Conservation (phyloP, 2,113 vertebrate species). For the Panurus biarmicus region DNA sequence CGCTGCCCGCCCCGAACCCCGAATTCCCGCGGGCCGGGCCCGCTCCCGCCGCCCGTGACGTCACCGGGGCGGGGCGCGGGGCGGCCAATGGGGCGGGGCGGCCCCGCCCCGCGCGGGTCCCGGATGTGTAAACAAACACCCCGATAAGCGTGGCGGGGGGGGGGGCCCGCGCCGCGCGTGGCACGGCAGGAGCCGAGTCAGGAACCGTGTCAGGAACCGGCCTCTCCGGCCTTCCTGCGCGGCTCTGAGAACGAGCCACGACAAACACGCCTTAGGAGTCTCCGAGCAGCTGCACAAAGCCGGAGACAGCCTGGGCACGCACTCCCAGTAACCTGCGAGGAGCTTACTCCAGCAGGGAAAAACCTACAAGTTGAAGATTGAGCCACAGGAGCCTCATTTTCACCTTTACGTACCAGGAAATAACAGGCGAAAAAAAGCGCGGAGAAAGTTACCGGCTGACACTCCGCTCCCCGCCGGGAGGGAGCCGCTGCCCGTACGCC, state of each 20-base stretch:
- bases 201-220: fast-evolving
- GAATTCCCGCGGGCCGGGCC: fast-evolving
- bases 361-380: not conserved
- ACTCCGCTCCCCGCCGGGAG: not conserved
- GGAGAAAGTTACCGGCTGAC: not conserved
- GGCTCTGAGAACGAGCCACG: not conserved
- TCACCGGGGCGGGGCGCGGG: not conserved
- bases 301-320: not conserved
- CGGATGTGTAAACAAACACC: slow-evolving; percentile 88
- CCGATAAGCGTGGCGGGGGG: not conserved
- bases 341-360: not conserved
- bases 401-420: not conserved
- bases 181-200: too few species aligned
- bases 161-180: not conserved
- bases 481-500: not conserved
- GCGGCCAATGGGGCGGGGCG: not conserved
- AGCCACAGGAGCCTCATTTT: not conserved
- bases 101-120: slow-evolving; percentile 36
- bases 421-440: not conserved
- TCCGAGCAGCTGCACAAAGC: not conserved
- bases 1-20: not conserved
- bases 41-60: not conserved
- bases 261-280: not conserved
- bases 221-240: fast-evolving
- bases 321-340: not conserved